A percentile compares a stretch with the other conserved stretches of the same genome.
Conservation (phyloP, 2,113 vertebrate species). For the Petroica traversi region DNA sequence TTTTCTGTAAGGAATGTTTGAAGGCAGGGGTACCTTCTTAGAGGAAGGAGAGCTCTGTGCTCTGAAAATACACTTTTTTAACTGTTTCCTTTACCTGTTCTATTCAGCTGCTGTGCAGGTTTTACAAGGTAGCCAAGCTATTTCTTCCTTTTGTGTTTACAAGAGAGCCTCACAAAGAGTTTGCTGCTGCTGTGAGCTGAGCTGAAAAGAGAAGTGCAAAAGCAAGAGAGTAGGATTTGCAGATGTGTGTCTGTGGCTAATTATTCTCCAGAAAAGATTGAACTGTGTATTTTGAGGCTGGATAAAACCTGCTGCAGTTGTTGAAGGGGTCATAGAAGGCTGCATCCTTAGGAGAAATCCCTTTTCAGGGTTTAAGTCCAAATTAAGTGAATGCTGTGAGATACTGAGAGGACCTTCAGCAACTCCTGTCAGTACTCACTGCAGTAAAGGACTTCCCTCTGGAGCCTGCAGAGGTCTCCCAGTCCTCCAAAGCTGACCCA, state of each 20-base stretch:
- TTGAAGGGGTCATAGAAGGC: not conserved
- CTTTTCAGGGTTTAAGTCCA: not conserved
- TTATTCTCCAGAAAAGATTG: not conserved
- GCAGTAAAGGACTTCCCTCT: not conserved
- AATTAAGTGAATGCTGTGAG: not conserved
- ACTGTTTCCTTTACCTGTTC: not conserved
- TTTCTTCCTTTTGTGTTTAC: not conserved
- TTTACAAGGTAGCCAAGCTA: not conserved
- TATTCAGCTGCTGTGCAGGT: not conserved
- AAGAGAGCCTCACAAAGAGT: not conserved
- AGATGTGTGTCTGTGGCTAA: not conserved
- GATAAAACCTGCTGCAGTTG: not conserved
- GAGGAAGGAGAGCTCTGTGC: not conserved
- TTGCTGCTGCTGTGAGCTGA: not conserved
- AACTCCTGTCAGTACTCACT: not conserved
- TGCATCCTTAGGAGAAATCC: not conserved
- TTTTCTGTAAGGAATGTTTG: not conserved
- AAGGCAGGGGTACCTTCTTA: not conserved
- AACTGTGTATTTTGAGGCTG: not conserved
- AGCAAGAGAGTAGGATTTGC: not conserved
- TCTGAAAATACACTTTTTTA: not conserved
- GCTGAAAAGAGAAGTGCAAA: not conserved
- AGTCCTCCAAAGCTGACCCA: not conserved
- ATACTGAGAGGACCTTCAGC: not conserved
- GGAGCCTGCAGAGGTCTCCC: constrained; percentile 55